Evolutionary conservation across 2,797 vertebrate genomes (phyloP), one percentile per base, ranked within the genome.

Genomic region (Microctenopoma lineatum): DNA sequence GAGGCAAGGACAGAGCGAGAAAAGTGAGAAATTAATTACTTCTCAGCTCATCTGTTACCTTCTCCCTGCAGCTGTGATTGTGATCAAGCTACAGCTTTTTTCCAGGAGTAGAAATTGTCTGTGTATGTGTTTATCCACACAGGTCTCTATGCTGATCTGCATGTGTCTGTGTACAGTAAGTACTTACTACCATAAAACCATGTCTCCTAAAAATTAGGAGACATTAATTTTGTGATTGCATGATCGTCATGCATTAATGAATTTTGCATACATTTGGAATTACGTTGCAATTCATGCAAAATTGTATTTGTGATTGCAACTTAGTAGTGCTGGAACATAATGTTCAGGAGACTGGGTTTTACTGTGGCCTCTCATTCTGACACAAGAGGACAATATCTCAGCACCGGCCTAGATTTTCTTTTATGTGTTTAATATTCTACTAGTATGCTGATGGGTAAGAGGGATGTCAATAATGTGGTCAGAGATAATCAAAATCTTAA

Each of bases 1-100:
- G 59, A 56, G 75, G 73, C 14, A 50, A 44, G 38, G 25, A 47
- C 27, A n/a, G 55, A 12, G 52, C 4, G 25, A 54, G 70, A 68
- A 77, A 88, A 72, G 70, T 51, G 45, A 76, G 76, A 80, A 88
- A 92, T 91, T 86, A 92, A 92, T 89, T 89, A 88, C 59, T 55
- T 29, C 66, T 79, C 64, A 45, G 78, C 85, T 91, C 75, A 89
- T 86, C 84, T 82, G 76, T 53, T 81, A 73, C 55, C 73, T 77
- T 76, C 72, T 80, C 81, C 80, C 86, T 68, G 68, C 87, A 91
- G 90, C 88, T 85, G 81, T 59, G 73, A 71, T 51, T 83, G 77
- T 70, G 75, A 77, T 83, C 84, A 80, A 74, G 66, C 64, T 56
- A 71, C 38, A 68, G 72, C 84, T 87, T 88, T 64, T 82, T 79